Evolutionary conservation across 2,888 invertebrate species (phyloP), one percentile per base, ranked within the genome.

Genomic region (Choreutis nemorana): DNA sequence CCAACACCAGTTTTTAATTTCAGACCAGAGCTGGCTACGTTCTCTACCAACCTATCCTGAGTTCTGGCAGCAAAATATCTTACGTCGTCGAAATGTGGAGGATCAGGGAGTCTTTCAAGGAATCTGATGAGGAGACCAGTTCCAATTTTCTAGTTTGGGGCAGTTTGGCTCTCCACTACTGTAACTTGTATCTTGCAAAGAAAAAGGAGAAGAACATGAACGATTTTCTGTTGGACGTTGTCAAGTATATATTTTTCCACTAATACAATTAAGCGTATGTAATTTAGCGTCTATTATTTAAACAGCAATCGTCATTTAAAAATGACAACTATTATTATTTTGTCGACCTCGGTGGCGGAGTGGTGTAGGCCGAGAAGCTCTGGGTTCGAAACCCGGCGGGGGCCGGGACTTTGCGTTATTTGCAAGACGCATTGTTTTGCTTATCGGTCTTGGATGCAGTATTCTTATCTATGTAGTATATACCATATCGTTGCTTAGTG

Each of bases 171-270:
- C 60, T 89, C 4, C 86, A 88, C 48, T 89, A 85, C 48, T 84
- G 86, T 15, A 85, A 85, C 41, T 72, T 89, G 33, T 89, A 85
- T 52, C 65, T 84, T 39, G 84, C 81, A 41, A 87, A 88, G 81
- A 83, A 82, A 40, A 85, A 85, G 46, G 88, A 90, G 54, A 80
- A 85, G 34, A 86, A 85, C 43, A 79, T 91, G 40, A 87, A 89
- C 26, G 89, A 89, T 37, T 91, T 91, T 52, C 78, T 92, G 0
- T 65, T 92, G 28, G 85, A 87, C 28, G 90, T 92, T 18, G 90
- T 91, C 26, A 90, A 89, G 91, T 90, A 72, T 83, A 85, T 78
- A 24, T 14, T 21, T 4, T 16, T 14, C 6, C 2, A n/a, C 2
- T 29, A 10, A 5, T 23, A 25, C 16, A 6, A 25, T n/a, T n/a